Evolutionary conservation across 2,797 vertebrate genomes (phyloP), one percentile per base, ranked within the genome.

Genomic region (Sebastes aleutianus): DNA sequence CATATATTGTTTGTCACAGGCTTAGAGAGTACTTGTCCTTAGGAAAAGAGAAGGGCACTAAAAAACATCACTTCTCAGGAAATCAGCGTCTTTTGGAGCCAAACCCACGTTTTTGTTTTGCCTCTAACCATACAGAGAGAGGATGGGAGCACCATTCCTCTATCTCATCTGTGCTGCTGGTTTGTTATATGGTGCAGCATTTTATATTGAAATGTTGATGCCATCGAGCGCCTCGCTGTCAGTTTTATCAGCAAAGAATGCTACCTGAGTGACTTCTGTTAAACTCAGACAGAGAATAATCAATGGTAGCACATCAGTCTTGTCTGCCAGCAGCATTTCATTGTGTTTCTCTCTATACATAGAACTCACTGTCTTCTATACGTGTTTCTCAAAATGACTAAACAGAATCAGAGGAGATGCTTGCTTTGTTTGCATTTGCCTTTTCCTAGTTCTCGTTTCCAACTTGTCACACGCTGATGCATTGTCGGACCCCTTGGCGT

Each of bases 1-100:
- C 73, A 82, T 79, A 87, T 84, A 82, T 83, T 90, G 86, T 93
- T 91, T 88, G 82, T 88, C 79, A 83, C 80, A 73, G 79, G 74
- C 66, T 84, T 69, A 50, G 61, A 73, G 71, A 81, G 34, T 31
- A 64, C 75, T 70, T 22, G 63, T 78, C 82, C 57, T 57, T 50
- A 34, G 34, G 64, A 83, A 70, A 2, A 66, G 4, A 29, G 26
- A 6, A 6, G 12, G n/a, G 14, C 58, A 3, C 32, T 10, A 20
- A 29, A 34, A 14, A 81, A 79, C 63, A 82, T 90, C 86, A 92
- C 70, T 81, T 88, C 82, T 87, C 53, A 72, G 79, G 76, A 91
- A 89, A 91, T 85, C 77, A 68, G 72, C 58, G 68, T 87, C 71
- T 80, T 82, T 82, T 85, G 61, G 80, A 86, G 74, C 54, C 50